Conservation (phyloP, 2,797 vertebrate species). For the Melanogrammus aeglefinus region DNA sequence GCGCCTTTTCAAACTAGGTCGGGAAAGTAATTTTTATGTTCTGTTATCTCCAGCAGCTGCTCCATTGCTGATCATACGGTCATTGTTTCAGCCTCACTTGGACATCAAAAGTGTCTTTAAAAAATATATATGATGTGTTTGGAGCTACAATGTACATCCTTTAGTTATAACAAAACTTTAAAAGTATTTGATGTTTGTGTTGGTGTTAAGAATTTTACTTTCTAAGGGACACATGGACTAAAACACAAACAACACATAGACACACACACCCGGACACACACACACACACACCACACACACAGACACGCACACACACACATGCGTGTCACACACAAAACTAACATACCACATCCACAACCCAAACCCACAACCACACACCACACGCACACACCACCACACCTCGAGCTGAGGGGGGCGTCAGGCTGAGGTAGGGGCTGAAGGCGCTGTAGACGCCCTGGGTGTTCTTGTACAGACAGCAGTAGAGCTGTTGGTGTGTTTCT, state of each 20-base stretch:
- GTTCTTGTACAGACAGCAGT: slow-evolving; percentile 63
- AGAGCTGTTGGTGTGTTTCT: slow-evolving; percentile 25
- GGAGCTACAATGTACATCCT: not conserved
- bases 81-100: not conserved
- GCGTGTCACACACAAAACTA: not conserved
- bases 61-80: not conserved
- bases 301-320: too few species aligned
- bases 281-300: too few species aligned
- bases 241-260: not conserved
- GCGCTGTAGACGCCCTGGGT: slow-evolving; percentile 43
- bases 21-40: too few species aligned
- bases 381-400: slow-evolving; percentile 34
- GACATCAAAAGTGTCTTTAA: not conserved
- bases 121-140: not conserved
- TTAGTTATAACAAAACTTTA: not conserved
- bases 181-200: not conserved
- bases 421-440: slow-evolving; percentile 58
- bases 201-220: not conserved
- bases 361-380: too few species aligned
- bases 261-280: too few species aligned
- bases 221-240: not conserved
- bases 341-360: slow-evolving; percentile 29
- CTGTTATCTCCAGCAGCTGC: not conserved
- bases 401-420: slow-evolving; percentile 18
- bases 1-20: not conserved